Conservation (phyloP, 2,888 invertebrate species). For the Polydrusus cervinus region DNA sequence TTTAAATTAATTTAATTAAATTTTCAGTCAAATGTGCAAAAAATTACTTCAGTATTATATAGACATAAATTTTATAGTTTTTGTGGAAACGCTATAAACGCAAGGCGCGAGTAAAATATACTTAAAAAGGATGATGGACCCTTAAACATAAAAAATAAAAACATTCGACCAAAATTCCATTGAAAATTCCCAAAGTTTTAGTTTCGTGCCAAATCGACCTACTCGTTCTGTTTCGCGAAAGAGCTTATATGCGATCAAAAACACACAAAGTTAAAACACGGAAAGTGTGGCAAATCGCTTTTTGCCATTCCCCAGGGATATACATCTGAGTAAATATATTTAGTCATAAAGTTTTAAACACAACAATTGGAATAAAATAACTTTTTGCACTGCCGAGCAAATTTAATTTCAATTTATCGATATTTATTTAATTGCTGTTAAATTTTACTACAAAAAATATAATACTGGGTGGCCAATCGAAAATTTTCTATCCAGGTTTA, state of each 20-base stretch:
- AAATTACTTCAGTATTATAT: too few relatives aligned
- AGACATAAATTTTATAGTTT: too few relatives aligned
- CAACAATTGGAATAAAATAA: not conserved
- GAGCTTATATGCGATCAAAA: slow-evolving; percentile 9
- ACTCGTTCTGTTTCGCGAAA: not conserved
- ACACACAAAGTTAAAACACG: slow-evolving; percentile 4
- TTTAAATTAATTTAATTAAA: too few relatives aligned
- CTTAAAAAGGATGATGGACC: not conserved
- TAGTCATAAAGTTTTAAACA: slow-evolving; percentile 1
- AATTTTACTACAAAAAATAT: too few relatives aligned
- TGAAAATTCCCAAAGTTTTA: slow-evolving; percentile 4
- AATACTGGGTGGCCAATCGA: too few relatives aligned
- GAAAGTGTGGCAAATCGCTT: not conserved
- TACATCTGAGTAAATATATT: not conserved
- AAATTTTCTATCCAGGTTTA: too few relatives aligned
- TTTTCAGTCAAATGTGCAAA: too few relatives aligned
- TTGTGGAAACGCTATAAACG: too few relatives aligned
- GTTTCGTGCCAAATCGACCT: slow-evolving; percentile 18
- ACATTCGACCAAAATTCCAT: not conserved
- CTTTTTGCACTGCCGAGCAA: not conserved
- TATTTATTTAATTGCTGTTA: too few relatives aligned
- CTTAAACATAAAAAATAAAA: slow-evolving; percentile 1
- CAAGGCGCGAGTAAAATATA: too few relatives aligned
- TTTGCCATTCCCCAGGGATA: not conserved
- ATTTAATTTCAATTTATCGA: not conserved